Evolutionary conservation across 2,888 invertebrate genomes (phyloP).

Genomic region (Pharmacophagus antenor): DNA sequence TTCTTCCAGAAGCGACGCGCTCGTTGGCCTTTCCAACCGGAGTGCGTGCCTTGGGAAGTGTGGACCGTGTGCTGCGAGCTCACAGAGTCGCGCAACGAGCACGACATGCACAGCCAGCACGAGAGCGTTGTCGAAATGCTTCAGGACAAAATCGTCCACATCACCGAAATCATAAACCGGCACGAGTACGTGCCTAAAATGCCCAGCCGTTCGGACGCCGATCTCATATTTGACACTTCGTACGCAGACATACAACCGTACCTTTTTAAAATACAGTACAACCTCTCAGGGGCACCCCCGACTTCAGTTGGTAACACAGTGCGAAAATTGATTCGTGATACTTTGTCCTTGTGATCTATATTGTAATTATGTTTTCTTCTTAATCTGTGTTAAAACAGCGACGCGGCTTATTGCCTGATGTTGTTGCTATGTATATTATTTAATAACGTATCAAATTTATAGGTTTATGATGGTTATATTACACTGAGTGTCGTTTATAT

Average conservation of each 20-base stretch:
- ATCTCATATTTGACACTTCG: conserved; percentile 95
- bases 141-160: conserved; percentile 95
- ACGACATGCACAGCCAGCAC: conserved; percentile 91
- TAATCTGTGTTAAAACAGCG: conserved; percentile 29
- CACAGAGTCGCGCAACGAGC: conserved; percentile 91
- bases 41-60: conserved; percentile 98
- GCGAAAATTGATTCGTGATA: conserved; percentile 94
- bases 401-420: conserved; percentile 35
- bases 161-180: conserved; percentile 96
- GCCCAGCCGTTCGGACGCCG: conserved; percentile 94
- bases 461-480: not conserved
- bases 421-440: conserved; percentile 31
- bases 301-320: conserved; percentile 93
- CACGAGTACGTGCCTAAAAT: conserved; percentile 98
- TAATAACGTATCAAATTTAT: conserved; percentile 32
- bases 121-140: conserved; percentile 93
- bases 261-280: conserved; percentile 94
- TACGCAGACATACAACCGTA: conserved; percentile 98
- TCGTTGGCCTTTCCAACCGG: conserved; percentile 94
- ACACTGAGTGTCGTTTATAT: conserved; percentile 1
- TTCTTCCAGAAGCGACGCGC: conserved; percentile 96
- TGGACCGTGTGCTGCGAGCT: conserved; percentile 97
- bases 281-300: conserved; percentile 88
- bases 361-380: conserved; percentile 36
- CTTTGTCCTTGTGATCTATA: conserved; percentile 86